Evolutionary conservation across 2,888 invertebrate genomes (phyloP), one percentile per base, ranked within the genome.

Genomic region (Epirrhoe alternata): DNA sequence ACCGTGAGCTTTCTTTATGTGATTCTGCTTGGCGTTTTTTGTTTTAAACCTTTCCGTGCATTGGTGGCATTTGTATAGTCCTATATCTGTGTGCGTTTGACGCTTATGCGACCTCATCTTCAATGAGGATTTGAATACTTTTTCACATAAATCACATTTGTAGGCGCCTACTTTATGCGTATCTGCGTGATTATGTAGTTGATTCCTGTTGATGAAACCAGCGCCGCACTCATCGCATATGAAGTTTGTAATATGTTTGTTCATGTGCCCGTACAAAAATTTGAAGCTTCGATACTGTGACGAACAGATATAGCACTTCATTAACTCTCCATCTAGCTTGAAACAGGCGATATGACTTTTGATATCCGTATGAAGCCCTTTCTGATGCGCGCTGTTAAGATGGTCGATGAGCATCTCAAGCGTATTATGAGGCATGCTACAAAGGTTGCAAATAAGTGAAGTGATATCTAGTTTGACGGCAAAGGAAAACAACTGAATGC

Each of bases 401-500:
- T 88, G 88, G 0, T 74, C 66, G 0, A 79, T 75, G 0, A 88
- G 63, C 3, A 66, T 66, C 0, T 81, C 74, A 1, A 87, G 33
- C 14, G 72, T 67, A 0, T 73, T 66, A 0, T 80, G 52, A 17
- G 71, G 35, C 5, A 38, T 54, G 51, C 66, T 68, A 56, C 90
- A 90, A 16, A 87, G 70, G 24, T 75, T 82, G 61, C 90, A 91
- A 12, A 71, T 65, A 0, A 90, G 69, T 0, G 64, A 73, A 0
- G 90, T 89, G 10, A 90, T 84, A 45, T 91, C 90, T 0, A 90
- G 69, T 74, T 86, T 88, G 0, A 86, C 83, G n/a, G 81, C 76
- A 73, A 65, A 72, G 56, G 64, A 62, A 2, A 55, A 61, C 12
- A 69, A 17, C 14, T 50, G 64, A 6, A 63, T 69, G 1, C 55